A percentile compares a stretch with the other conserved stretches of the same genome.
These are phyloP conservation scores for Caradrina clavipalpis DNA, from an alignment of 2,888 invertebrate genomes.

Conservation along the genomic window DNA sequence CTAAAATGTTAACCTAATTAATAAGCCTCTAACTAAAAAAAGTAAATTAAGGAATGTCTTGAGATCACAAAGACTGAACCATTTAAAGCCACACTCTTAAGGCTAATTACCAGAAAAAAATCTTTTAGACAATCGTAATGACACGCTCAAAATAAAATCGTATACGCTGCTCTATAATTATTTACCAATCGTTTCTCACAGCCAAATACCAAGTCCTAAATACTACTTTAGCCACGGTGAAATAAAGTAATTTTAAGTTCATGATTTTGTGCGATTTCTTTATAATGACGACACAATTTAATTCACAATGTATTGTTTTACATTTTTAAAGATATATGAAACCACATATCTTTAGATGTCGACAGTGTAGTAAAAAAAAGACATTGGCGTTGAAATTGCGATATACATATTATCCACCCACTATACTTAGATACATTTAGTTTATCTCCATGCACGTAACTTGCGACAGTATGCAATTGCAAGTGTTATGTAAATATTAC, in stretches of 20 bases:
- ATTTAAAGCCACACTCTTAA: not conserved
- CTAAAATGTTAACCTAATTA: not conserved
- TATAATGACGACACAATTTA: constrained; percentile 55
- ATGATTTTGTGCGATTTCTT: constrained; percentile 52
- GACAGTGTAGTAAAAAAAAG: constrained; percentile 62
- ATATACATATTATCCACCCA: constrained; percentile 54
- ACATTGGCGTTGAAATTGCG: constrained; percentile 54
- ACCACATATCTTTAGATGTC: constrained; percentile 55
- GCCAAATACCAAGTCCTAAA: constrained; percentile 34
- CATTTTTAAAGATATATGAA: constrained; percentile 57
- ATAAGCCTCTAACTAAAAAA: not conserved
- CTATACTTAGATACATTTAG: constrained; percentile 18
- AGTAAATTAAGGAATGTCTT: not conserved
- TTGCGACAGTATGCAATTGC: constrained; percentile 51
- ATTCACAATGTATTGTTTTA: constrained; percentile 68
- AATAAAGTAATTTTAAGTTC: constrained; percentile 36
- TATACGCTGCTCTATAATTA: constrained; percentile 37
- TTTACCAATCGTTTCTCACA: constrained; percentile 54
- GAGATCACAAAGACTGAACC: not conserved
- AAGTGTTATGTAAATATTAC: constrained; percentile 55
- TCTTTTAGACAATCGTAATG: constrained; percentile 16
- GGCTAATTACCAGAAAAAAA: constrained; percentile 14
- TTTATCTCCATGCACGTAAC: constrained; percentile 47
- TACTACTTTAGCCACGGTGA: constrained; percentile 20
- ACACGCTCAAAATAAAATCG: constrained; percentile 23